phyloP scores from a whole-genome alignment of 2,888 invertebrate genomes.

The Adineta ricciae region DNA sequence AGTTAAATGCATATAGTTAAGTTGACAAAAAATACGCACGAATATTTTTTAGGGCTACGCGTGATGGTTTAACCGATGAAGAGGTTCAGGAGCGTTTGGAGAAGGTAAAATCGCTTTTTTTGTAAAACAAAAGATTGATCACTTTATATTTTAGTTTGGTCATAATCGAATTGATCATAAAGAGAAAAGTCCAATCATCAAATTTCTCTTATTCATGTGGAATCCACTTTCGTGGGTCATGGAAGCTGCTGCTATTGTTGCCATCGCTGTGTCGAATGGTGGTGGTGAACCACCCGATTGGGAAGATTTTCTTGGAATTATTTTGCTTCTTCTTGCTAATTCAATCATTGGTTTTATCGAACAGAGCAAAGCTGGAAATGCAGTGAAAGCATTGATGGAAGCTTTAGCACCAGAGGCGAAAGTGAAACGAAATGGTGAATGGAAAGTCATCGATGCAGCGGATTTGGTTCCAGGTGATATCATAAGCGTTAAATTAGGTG shows the following conservation, averaged over 20 bases:
- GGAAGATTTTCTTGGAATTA: background rate
- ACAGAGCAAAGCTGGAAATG: constrained; percentile 5
- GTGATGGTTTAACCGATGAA: background rate
- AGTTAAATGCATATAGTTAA: background rate
- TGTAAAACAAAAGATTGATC: too few relatives aligned
- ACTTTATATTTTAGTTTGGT: background rate
- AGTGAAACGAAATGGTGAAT: background rate
- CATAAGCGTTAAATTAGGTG: background rate
- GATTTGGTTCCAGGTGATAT: background rate
- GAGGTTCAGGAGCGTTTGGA: background rate
- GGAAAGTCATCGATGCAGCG: background rate
- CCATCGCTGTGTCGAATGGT: background rate
- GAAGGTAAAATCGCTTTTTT: background rate
- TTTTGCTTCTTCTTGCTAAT: background rate
- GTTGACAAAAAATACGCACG: background rate
- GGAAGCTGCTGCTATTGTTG: background rate
- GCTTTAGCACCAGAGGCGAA: background rate
- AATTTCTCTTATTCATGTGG: constrained; percentile 12
- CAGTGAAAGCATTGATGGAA: background rate
- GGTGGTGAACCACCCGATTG: background rate
- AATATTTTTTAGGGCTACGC: background rate
- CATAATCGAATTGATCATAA: background rate
- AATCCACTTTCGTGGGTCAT: constrained; percentile 8
- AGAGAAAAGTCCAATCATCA: background rate
- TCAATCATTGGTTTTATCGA: constrained; percentile 9